Evolutionary conservation across 1,140 invertebrate genomes (phyloP).

Genomic region (Drosophila eugracilis): DNA sequence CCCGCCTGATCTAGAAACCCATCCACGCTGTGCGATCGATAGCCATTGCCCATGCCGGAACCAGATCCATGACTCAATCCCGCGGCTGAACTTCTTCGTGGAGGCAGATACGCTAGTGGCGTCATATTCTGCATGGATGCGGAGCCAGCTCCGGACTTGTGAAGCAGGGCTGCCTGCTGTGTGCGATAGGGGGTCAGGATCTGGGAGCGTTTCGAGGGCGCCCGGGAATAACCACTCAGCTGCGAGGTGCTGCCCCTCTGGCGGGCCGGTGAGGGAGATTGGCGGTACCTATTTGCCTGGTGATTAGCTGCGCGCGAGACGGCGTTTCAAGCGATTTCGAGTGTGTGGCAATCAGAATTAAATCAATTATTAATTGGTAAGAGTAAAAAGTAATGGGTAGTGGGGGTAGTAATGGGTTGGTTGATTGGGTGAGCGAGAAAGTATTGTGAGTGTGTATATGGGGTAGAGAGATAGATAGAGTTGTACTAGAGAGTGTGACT

Average conservation of each 20-base stretch:
- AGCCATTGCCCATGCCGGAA: constrained; percentile 60
- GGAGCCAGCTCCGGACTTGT: constrained; percentile 58
- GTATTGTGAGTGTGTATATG: constrained; percentile 6
- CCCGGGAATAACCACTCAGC: constrained; percentile 79
- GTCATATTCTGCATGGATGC: constrained; percentile 79
- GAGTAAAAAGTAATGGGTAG: constrained; percentile 45
- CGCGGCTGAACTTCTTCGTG: constrained; percentile 69
- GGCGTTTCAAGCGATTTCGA: constrained; percentile 75
- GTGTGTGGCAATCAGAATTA: constrained; percentile 77
- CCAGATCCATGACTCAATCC: constrained; percentile 55
- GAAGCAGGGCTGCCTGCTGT: constrained; percentile 68
- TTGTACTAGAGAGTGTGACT: constrained; percentile 49
- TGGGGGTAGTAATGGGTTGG: constrained; percentile 14
- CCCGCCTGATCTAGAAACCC: constrained; percentile 75
- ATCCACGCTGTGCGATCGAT: constrained; percentile 83
- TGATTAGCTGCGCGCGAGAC: constrained; percentile 84
- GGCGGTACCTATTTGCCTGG: constrained; percentile 85
- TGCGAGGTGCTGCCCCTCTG: constrained; percentile 85
- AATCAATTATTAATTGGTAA: constrained; percentile 68
- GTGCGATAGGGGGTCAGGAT: constrained; percentile 75
- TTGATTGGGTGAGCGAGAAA: constrained; percentile 19
- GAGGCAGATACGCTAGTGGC: constrained; percentile 61
- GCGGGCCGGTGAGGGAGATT: constrained; percentile 88
- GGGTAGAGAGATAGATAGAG: constrained; percentile 10
- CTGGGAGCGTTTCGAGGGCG: constrained; percentile 63